Percentiles rank a stretch among this genome's conserved stretches.
Conservation (phyloP, 2,888 invertebrate genomes). For the Microctonus aethiopoides region DNA sequence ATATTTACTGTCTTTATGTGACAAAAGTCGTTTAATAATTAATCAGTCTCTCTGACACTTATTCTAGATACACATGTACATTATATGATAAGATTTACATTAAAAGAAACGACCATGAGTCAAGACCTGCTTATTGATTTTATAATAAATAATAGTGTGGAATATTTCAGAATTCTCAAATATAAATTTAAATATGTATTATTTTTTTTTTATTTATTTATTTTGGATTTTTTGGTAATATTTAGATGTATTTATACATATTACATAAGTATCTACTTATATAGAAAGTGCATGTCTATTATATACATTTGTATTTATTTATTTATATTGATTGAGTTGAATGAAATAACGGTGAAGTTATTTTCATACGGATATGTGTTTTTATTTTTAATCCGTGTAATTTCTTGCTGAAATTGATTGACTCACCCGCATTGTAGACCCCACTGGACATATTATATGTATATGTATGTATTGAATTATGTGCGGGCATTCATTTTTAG, state of each 20-base stretch:
- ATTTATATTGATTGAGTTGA: too few species aligned
- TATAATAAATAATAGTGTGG: neutral
- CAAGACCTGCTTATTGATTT: neutral
- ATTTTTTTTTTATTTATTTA: too few species aligned
- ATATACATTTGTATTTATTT: too few species aligned
- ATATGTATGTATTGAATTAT: neutral
- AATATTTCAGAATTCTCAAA: neutral
- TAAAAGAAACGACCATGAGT: neutral
- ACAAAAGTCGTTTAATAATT: slow-evolving; percentile 32
- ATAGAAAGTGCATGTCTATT: too few species aligned
- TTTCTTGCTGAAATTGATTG: neutral
- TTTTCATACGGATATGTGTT: neutral
- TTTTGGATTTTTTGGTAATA: too few species aligned
- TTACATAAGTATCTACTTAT: too few species aligned
- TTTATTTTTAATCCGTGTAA: neutral
- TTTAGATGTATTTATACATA: too few species aligned
- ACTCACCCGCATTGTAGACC: neutral
- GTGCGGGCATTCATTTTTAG: neutral
- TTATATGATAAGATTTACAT: slow-evolving; percentile 20
- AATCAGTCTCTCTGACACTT: slow-evolving; percentile 16
- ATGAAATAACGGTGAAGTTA: too few species aligned
- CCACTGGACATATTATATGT: neutral
- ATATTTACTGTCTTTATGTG: slow-evolving; percentile 27
- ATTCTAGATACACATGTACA: too few species aligned
- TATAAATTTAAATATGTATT: neutral